A percentile compares a stretch with the other conserved stretches of the same genome.
Conservation (phyloP, 2,797 vertebrate species). For the Enteromius viviparus region DNA sequence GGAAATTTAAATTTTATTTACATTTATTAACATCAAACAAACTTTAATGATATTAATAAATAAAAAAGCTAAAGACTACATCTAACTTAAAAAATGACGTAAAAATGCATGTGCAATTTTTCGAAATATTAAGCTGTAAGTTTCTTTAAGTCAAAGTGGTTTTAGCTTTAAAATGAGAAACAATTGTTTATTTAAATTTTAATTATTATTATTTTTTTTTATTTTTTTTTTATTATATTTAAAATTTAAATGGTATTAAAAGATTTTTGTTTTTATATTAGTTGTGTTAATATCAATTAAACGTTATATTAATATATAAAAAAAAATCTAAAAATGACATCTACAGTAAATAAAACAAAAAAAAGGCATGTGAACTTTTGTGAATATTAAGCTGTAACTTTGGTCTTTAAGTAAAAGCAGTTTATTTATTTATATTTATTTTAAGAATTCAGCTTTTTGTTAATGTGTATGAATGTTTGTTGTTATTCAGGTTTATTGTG, state of each 20-base stretch:
- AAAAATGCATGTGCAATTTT: too few relatives aligned
- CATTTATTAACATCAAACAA: too few relatives aligned
- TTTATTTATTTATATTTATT: neutral
- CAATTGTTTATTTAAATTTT: neutral
- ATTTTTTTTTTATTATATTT: neutral
- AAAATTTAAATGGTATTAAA: neutral
- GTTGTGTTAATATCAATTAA: neutral
- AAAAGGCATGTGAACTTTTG: neutral
- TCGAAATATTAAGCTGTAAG: too few relatives aligned
- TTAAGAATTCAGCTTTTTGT: neutral
- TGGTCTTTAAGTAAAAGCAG: neutral
- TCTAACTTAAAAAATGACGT: too few relatives aligned
- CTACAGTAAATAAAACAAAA: neutral
- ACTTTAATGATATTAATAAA: too few relatives aligned
- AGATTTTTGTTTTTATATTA: neutral
- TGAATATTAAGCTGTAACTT: neutral
- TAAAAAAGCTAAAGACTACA: too few relatives aligned
- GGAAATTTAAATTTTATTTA: too few relatives aligned
- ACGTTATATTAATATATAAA: neutral
- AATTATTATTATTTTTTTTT: neutral
- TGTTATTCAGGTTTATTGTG: constrained; percentile 66
- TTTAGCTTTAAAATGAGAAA: neutral
- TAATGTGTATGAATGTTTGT: neutral
- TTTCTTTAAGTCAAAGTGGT: too few relatives aligned
- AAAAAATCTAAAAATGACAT: neutral